A percentile compares a stretch with the other conserved stretches of the same genome.
phyloP scores from a whole-genome alignment of 1,140 invertebrate species.

The Platyscapa corneri region DNA sequence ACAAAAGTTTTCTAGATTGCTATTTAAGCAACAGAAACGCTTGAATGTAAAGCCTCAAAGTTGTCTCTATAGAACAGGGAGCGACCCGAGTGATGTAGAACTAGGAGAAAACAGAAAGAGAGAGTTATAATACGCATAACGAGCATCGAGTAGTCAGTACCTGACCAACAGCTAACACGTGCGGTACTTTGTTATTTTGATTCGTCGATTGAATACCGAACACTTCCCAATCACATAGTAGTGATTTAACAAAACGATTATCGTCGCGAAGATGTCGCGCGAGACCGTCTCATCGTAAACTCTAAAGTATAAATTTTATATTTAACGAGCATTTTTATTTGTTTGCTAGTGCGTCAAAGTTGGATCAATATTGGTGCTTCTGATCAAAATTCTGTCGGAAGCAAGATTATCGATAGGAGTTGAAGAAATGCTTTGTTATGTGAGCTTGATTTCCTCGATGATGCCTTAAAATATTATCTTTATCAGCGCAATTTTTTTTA shows the following conservation, averaged over 20 bases:
- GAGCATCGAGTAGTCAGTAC: neutral
- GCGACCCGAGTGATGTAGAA: neutral
- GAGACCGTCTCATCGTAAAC: neutral
- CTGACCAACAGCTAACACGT: neutral
- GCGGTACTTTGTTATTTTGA: neutral
- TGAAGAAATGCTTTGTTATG: slow-evolving; percentile 35
- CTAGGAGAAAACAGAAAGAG: slow-evolving; percentile 3
- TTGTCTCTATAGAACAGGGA: neutral
- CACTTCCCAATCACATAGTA: neutral
- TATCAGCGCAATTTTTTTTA: no score
- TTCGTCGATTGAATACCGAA: neutral
- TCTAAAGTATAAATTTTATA: neutral
- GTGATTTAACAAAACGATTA: neutral
- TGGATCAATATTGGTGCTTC: neutral
- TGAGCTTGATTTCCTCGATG: neutral
- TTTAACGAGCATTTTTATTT: neutral
- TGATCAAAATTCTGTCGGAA: neutral
- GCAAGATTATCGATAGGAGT: neutral
- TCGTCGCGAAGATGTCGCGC: neutral
- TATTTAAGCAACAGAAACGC: no score
- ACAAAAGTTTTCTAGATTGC: no score
- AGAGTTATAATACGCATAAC: neutral
- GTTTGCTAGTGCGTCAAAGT: neutral
- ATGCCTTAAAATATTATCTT: no score
- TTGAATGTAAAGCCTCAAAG: no score